Evolutionary conservation across 2,113 vertebrate species (phyloP).

Genomic region (Parotia lawesii): DNA sequence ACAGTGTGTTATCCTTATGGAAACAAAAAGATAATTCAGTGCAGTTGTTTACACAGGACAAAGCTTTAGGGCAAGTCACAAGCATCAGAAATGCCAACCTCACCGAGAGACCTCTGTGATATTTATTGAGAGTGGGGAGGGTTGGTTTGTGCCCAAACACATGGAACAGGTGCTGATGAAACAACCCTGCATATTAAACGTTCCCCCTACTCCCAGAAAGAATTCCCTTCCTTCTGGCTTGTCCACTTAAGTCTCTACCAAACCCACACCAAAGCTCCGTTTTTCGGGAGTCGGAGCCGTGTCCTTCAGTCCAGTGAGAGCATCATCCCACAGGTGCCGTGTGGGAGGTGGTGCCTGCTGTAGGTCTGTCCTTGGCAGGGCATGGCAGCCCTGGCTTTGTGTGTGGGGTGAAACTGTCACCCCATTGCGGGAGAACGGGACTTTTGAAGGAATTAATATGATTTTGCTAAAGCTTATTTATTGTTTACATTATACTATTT

Average conservation of each 20-base stretch:
- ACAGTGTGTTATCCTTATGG: slow-evolving; percentile 56
- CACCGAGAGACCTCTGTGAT: neutral
- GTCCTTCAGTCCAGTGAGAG: neutral
- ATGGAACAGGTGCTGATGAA: neutral
- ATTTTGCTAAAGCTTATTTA: too few species aligned
- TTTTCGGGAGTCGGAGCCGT: accelerated
- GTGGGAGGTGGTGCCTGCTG: neutral
- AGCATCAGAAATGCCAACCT: slow-evolving; percentile 1
- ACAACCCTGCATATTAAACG: neutral
- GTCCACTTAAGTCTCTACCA: neutral
- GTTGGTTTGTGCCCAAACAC: neutral
- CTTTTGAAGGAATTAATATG: too few species aligned
- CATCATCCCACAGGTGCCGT: neutral
- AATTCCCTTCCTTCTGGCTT: neutral
- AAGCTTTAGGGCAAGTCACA: slow-evolving; percentile 5
- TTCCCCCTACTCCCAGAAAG: neutral
- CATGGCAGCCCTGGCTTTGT: neutral
- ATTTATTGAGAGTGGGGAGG: neutral
- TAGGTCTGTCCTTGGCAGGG: neutral
- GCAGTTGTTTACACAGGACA: slow-evolving; percentile 52
- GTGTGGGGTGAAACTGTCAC: neutral
- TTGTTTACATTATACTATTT: too few species aligned
- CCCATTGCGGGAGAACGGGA: neutral
- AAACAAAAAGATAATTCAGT: slow-evolving; percentile 60
- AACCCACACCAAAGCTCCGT: neutral